Percentiles rank a stretch among this genome's conserved stretches.
These are phyloP conservation scores for Marmota monax DNA, from an alignment of 2,113 vertebrate genomes.

Conservation along the genomic window DNA sequence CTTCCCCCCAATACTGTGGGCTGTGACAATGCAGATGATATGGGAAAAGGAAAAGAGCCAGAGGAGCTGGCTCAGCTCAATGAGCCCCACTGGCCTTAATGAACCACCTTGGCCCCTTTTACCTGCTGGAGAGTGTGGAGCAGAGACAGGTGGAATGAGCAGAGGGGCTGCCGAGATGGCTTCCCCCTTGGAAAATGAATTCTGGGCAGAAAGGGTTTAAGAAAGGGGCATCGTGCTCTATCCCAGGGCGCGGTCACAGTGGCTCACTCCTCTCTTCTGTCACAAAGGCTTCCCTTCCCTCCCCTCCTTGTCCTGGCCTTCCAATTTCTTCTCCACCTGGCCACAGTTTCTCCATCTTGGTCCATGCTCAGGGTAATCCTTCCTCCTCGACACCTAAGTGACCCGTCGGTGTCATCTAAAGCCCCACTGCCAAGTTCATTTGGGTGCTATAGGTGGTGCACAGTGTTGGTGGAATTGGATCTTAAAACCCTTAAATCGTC, in stretches of 20 bases:
- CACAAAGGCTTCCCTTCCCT: too few species aligned
- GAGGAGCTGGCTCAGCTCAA: not conserved
- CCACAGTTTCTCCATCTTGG: not conserved
- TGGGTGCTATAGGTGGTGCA: not conserved
- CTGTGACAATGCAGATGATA: not conserved
- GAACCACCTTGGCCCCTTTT: not conserved
- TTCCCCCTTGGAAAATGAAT: not conserved
- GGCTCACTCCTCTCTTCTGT: not conserved
- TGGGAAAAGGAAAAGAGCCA: not conserved
- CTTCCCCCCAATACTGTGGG: not conserved
- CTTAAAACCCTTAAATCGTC: conserved; percentile 22
- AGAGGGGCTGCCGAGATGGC: not conserved
- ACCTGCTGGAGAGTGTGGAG: not conserved
- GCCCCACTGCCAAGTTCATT: not conserved
- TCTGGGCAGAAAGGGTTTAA: not conserved
- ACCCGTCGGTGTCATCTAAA: not conserved
- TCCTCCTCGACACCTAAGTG: not conserved
- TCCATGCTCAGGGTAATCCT: not conserved
- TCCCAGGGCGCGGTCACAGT: rapidly evolving
- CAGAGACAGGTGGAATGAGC: not conserved
- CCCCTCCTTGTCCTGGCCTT: not conserved
- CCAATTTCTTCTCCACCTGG: not conserved
- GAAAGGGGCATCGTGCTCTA: rapidly evolving
- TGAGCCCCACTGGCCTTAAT: not conserved
- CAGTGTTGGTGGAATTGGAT: not conserved